phyloP scores from a whole-genome alignment of 2,888 invertebrate genomes.

The Hydrotaea diabolus region DNA sequence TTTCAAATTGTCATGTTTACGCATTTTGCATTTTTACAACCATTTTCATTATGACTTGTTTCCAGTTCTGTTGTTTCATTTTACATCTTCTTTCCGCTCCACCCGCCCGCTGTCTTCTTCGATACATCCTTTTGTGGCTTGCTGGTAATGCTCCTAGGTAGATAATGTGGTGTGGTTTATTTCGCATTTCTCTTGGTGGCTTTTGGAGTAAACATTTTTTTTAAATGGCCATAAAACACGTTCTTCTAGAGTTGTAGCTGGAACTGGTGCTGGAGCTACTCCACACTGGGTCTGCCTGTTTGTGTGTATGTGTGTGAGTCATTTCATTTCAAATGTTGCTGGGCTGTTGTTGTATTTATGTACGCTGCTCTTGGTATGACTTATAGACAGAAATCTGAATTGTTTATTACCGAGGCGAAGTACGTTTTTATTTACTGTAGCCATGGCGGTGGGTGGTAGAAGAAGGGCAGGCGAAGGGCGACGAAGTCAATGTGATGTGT shows the following conservation, averaged over 20 bases:
- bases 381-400: slow-evolving; percentile 30
- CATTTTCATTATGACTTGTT: slow-evolving; percentile 40
- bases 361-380: not conserved
- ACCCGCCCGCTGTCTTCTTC: not conserved
- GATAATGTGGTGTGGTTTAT: not conserved
- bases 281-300: not conserved
- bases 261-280: not conserved
- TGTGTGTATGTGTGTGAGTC: not conserved
- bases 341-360: slow-evolving; percentile 11
- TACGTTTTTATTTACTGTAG: not conserved
- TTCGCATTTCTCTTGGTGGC: not conserved
- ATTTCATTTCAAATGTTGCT: slow-evolving; percentile 33
- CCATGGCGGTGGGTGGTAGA: not conserved
- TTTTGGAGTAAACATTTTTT: not conserved
- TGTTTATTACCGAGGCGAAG: slow-evolving; percentile 15
- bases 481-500: not conserved
- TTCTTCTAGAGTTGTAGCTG: not conserved
- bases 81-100: not conserved
- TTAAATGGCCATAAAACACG: slow-evolving; percentile 41
- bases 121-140: not conserved
- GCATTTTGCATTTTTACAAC: slow-evolving; percentile 63
- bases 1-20: slow-evolving; percentile 68
- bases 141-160: not conserved
- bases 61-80: not conserved
- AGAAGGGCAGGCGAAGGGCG: not conserved